Conservation (phyloP, 1,140 invertebrate genomes). For the Holotrichia oblita region DNA sequence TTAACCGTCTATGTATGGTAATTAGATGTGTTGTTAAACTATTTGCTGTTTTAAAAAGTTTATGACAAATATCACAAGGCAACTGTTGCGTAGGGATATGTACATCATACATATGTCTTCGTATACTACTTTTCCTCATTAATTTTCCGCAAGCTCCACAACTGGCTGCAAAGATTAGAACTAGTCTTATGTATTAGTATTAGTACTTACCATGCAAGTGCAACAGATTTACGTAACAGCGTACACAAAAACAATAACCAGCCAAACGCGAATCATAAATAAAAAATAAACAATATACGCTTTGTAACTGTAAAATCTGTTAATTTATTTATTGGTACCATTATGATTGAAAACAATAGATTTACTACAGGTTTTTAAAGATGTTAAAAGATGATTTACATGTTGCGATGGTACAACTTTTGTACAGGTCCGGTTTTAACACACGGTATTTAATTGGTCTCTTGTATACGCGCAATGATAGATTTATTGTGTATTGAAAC, state of each 20-base stretch:
- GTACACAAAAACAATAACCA: constrained; percentile 47
- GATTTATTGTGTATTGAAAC: too few relatives aligned
- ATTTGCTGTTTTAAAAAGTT: too few relatives aligned
- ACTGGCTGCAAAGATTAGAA: constrained; percentile 50
- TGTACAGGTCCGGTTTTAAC: too few relatives aligned
- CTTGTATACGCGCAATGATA: too few relatives aligned
- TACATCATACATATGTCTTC: constrained; percentile 53
- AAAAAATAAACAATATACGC: constrained; percentile 44
- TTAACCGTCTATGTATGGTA: constrained; percentile 49
- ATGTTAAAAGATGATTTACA: too few relatives aligned
- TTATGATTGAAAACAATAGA: too few relatives aligned
- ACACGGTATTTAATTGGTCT: too few relatives aligned
- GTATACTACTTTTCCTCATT: constrained; percentile 53
- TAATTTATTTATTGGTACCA: background rate
- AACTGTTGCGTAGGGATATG: constrained; percentile 50
- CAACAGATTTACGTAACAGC: too few relatives aligned
- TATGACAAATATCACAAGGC: constrained; percentile 54
- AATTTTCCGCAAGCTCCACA: constrained; percentile 53
- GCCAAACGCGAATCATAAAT: constrained; percentile 48
- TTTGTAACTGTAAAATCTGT: constrained; percentile 14
- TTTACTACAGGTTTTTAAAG: too few relatives aligned
- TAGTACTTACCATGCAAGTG: constrained; percentile 58
- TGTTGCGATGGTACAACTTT: too few relatives aligned
- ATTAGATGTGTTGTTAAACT: constrained; percentile 55
- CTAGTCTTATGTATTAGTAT: constrained; percentile 48